phyloP scores from a whole-genome alignment of 2,797 vertebrate genomes.

The Scleropages formosus region DNA sequence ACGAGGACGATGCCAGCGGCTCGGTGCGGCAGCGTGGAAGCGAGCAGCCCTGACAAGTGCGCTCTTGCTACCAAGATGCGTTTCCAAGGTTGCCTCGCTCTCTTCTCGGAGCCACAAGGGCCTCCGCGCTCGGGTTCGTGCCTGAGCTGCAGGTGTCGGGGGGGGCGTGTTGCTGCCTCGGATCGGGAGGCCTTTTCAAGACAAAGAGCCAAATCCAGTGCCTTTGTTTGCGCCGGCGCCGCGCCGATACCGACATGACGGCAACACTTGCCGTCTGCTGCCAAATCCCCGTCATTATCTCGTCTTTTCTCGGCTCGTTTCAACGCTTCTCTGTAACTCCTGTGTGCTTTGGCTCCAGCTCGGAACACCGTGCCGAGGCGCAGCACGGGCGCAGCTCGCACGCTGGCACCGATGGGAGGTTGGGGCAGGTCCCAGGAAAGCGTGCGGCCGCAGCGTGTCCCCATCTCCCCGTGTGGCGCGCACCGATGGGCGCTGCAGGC shows the following conservation, averaged over 20 bases:
- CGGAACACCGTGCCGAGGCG: background rate
- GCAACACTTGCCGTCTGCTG: background rate
- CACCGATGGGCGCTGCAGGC: background rate
- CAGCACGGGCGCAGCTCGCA: too few species aligned
- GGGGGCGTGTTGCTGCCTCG: background rate
- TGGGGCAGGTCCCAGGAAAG: too few species aligned
- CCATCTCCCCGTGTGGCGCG: too few species aligned
- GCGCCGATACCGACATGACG: constrained; percentile 12
- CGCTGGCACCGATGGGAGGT: too few species aligned
- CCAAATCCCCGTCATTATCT: constrained; percentile 10
- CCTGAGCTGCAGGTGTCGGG: constrained; percentile 17
- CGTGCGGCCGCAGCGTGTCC: too few species aligned
- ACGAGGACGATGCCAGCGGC: background rate
- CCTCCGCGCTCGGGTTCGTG: background rate
- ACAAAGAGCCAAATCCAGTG: constrained; percentile 17
- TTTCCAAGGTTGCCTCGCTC: background rate
- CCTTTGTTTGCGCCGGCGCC: background rate
- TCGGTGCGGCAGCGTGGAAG: background rate
- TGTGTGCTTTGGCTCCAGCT: background rate
- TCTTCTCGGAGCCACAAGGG: background rate
- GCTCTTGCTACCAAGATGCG: background rate
- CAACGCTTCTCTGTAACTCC: background rate
- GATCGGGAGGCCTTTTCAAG: background rate
- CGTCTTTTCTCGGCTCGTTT: background rate
- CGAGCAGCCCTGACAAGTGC: constrained; percentile 1